Conservation (phyloP, 2,113 vertebrate genomes). For the Phoenicopterus ruber region DNA sequence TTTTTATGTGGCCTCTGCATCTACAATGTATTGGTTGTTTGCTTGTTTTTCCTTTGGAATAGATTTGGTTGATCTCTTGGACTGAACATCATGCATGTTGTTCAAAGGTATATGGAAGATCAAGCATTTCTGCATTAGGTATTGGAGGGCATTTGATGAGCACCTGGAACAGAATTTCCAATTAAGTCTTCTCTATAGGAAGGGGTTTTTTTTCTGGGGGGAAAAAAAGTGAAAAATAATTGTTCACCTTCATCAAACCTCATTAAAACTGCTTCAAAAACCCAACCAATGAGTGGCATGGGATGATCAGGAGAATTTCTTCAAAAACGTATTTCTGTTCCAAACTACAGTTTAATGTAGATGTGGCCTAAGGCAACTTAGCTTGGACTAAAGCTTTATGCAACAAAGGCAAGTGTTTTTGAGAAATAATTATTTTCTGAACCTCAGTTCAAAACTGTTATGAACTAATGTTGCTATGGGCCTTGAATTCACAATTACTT, state of each 20-base stretch:
- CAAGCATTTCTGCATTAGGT: background rate
- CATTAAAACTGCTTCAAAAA: background rate
- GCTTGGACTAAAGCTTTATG: background rate
- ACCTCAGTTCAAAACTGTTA: background rate
- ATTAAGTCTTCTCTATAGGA: background rate
- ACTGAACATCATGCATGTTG: background rate
- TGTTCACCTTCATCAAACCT: background rate
- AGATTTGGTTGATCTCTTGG: background rate
- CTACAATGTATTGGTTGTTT: background rate
- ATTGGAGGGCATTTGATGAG: background rate
- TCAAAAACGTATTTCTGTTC: background rate
- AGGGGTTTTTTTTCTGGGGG: fast-evolving
- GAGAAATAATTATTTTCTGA: background rate
- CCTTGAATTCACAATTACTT: background rate
- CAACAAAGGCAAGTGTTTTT: background rate
- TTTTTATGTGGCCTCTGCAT: background rate
- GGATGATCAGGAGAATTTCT: background rate
- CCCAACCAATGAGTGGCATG: background rate
- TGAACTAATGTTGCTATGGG: background rate
- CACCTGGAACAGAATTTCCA: background rate
- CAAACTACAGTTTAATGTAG: background rate
- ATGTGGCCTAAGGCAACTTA: background rate
- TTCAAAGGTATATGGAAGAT: background rate
- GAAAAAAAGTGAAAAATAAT: background rate
- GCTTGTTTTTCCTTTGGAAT: background rate